Evolutionary conservation across 2,797 vertebrate genomes (phyloP), one percentile per base, ranked within the genome.

Genomic region (Xerus rutilus): DNA sequence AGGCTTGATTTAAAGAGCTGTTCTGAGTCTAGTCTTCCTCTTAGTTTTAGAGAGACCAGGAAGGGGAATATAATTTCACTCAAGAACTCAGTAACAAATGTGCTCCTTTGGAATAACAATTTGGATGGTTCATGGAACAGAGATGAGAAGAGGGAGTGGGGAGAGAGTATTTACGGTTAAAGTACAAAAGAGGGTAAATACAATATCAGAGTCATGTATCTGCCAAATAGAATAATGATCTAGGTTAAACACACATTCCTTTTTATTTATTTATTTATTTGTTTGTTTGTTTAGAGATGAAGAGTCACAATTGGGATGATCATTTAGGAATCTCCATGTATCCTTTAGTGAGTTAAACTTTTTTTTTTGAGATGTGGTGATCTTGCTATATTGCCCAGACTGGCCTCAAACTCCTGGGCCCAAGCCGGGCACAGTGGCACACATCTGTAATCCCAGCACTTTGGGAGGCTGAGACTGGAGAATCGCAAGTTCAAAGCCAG

Each of bases 1-100:
- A 35, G 45, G 86, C 35, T 90, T 86, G 47, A 83, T 23, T 82
- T 93, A 93, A 97, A 97, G 94, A 91, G 67, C 90, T 91, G n/a
- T 84, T 96, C 45, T 65, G 52, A 84, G 17, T 88, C 59, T 73
- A 86, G 45, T 79, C 23, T 87, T 52, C 32, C 65, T 90, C 21
- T 83, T 89, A 89, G 49, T 77, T 43, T 59, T 47, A 49, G 39
- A 97, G 77, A 91, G 45, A 43, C 45, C 86, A 72, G 67, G 64
- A 95, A 94, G 35, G 18, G 15, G 74, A 90, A 72, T 83, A 79
- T 70, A 32, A 39, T 93, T 83, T 86, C 69, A 93, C 20, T 76
- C 39, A 93, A 78, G 54, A 62, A 49, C 78, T 93, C 47, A 94
- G 1, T 86, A 54, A 88, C 43, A 89, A 35, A 84, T 65, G 30